A percentile compares a stretch with the other conserved stretches of the same genome.
Conservation (phyloP, 2,888 invertebrate species). For the Andrena trimmerana region DNA sequence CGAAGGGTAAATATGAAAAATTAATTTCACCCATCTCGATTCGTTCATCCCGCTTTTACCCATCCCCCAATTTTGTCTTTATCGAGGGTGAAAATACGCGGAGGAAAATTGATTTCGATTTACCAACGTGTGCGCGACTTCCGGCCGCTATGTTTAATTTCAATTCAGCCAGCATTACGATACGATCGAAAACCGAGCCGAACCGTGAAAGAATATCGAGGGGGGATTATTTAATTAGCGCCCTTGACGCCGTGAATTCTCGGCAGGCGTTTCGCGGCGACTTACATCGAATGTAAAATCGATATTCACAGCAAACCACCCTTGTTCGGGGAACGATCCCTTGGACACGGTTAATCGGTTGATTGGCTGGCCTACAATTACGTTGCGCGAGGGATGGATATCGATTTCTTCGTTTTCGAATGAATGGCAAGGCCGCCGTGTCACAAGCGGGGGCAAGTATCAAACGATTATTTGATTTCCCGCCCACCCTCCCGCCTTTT, state of each 20-base stretch:
- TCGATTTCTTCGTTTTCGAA: constrained; percentile 22
- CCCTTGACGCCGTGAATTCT: not conserved
- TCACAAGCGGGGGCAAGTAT: constrained; percentile 4
- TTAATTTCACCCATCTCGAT: not conserved
- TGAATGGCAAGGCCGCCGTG: constrained; percentile 13
- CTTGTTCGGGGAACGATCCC: constrained; percentile 11
- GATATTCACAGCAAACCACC: constrained; percentile 16
- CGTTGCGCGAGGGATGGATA: constrained; percentile 20
- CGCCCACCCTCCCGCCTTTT: not conserved
- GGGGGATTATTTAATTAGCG: not conserved
- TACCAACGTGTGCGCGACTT: not conserved
- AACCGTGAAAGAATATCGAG: not conserved
- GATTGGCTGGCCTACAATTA: constrained; percentile 40
- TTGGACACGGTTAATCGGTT: constrained; percentile 41
- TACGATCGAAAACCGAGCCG: not conserved
- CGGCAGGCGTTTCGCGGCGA: not conserved
- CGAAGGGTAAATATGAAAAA: not conserved
- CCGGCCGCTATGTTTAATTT: constrained; percentile 2
- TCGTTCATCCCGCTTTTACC: not conserved
- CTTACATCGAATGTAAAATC: constrained; percentile 17
- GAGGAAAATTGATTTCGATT: not conserved
- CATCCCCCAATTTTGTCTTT: not conserved
- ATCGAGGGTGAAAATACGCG: not conserved
- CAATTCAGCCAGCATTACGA: not conserved
- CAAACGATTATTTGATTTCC: constrained; percentile 32